Evolutionary conservation across 2,888 invertebrate genomes (phyloP), one percentile per base, ranked within the genome.

Genomic region (Andrena haemorrhoa): DNA sequence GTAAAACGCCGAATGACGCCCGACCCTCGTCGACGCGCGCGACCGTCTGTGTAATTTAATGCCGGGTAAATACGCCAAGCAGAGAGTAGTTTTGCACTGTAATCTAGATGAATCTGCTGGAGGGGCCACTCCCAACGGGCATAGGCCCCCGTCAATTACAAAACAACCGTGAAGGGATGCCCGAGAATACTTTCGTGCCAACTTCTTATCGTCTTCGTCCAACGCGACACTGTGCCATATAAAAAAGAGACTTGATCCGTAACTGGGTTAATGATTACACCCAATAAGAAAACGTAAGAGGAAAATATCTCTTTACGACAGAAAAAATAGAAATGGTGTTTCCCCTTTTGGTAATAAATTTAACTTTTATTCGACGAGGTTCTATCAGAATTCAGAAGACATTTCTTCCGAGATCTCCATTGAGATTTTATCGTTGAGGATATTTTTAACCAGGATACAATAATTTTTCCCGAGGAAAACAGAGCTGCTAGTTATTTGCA

Each of bases 31-130:
- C 76, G 82, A 76, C 88, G 88, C 87, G 88, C 87, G 90, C 89
- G 89, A 83, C 88, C 90, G 90, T 88, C 90, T 89, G 90, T 90
- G 92, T 92, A 93, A 93, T 92, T 93, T 92, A 92, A 93, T 93
- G 91, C 92, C 91, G 89, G 88, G 90, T 89, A 92, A 92, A 93
- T 93, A 92, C 91, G 88, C 86, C 88, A 75, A 85, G 79, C 80
- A 72, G 86, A 85, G 90, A 89, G 89, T 90, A 91, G 91, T 91
- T 91, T 90, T 89, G 89, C 89, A 88, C 88, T 84, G 86, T 86
- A 87, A 87, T 88, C 88, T 87, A 86, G 88, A 93, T 92, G 90
- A 92, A 92, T 92, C 92, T 89, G 89, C 90, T 87, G 87, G 86
- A 83, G 78, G 78, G 66, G 90, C 87, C 89, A 85, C 89, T 85